Evolutionary conservation across 2,113 vertebrate genomes (phyloP).

Genomic region (Phrynosoma platyrhinos): DNA sequence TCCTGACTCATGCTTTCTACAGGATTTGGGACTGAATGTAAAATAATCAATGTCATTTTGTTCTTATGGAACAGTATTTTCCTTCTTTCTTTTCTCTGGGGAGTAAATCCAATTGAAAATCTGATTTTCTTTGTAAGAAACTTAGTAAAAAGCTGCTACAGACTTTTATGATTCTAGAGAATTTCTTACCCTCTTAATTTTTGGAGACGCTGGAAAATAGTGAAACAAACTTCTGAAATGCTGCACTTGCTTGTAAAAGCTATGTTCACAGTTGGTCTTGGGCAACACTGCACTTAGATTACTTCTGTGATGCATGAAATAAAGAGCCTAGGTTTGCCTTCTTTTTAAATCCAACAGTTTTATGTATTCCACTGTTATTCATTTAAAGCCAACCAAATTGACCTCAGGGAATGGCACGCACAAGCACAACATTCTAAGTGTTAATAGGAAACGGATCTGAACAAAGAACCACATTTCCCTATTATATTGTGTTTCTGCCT

Average conservation of each 20-base stretch:
- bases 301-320: conserved; percentile 65
- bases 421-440: conserved; percentile 74
- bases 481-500: conserved; percentile 76
- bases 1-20: neutral
- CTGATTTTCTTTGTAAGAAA: neutral
- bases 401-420: conserved; percentile 72
- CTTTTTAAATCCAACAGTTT: conserved; percentile 69
- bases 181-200: conserved; percentile 46
- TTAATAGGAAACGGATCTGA: conserved; percentile 80
- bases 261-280: conserved; percentile 56
- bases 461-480: conserved; percentile 78
- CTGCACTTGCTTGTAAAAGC: conserved; percentile 66
- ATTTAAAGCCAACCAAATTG: conserved; percentile 66
- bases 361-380: conserved; percentile 70
- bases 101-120: neutral
- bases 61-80: neutral
- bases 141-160: neutral
- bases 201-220: conserved; percentile 49
- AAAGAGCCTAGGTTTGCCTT: conserved; percentile 69
- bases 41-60: too few relatives aligned
- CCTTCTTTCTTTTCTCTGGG: neutral
- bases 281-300: conserved; percentile 60
- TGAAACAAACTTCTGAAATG: conserved; percentile 47
- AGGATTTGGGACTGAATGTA: neutral
- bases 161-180: neutral